Percentiles rank a stretch among this genome's conserved stretches.
Evolutionary conservation across 1,140 invertebrate species (phyloP).

Genomic region (Drosophila ogumai): DNA sequence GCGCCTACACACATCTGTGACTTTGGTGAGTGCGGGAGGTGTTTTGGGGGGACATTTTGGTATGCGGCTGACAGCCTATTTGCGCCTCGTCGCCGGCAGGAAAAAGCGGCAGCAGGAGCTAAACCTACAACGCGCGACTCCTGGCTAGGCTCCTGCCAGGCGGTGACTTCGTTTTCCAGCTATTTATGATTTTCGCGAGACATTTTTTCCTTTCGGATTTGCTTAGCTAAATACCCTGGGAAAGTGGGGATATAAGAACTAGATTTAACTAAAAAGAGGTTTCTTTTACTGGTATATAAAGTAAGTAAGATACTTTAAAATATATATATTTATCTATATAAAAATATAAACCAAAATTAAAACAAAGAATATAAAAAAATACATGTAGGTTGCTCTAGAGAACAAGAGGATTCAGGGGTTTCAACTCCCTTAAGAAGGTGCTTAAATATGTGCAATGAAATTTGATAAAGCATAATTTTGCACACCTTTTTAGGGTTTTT

Average conservation of each 20-base stretch:
- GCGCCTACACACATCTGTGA: constrained; percentile 68
- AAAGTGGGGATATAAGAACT: background rate
- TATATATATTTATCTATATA: no score
- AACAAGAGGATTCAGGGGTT: no score
- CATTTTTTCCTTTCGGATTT: constrained; percentile 22
- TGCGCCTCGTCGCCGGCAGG: constrained; percentile 56
- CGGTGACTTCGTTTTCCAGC: constrained; percentile 68
- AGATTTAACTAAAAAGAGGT: no score
- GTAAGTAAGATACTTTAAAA: no score
- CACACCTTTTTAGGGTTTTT: no score
- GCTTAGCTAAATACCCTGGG: constrained; percentile 34
- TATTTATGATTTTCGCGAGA: constrained; percentile 74
- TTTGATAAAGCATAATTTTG: no score
- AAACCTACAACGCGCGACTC: constrained; percentile 11
- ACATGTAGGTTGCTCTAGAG: no score
- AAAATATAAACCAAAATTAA: no score
- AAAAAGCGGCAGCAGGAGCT: constrained; percentile 30
- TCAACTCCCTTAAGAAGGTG: no score
- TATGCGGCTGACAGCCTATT: constrained; percentile 77
- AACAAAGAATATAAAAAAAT: no score
- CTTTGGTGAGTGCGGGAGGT: background rate
- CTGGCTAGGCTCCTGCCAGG: constrained; percentile 67
- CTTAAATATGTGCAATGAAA: no score
- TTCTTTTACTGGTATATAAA: no score
- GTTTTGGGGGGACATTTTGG: constrained; percentile 30